These are phyloP conservation scores for Nothocercus julius DNA, from an alignment of 2,113 vertebrate genomes.

Conservation along the genomic window DNA sequence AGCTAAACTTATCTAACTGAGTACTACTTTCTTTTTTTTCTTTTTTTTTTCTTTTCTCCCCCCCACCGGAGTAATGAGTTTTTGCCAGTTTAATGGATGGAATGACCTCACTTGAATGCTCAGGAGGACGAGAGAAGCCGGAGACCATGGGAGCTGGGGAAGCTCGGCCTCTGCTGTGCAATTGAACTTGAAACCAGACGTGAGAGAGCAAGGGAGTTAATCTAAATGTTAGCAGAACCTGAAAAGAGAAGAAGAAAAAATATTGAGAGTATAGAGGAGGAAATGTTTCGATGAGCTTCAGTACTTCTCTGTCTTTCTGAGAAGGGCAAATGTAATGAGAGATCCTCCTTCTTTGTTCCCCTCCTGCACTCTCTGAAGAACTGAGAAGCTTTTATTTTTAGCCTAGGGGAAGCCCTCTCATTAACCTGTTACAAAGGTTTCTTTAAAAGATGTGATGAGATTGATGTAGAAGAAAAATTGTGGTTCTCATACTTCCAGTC, in stretches of 20 bases:
- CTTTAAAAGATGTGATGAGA: neutral
- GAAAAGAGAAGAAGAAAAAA: neutral
- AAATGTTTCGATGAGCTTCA: neutral
- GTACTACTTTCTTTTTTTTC: neutral
- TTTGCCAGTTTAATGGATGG: neutral
- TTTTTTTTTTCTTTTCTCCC: constrained; percentile 28
- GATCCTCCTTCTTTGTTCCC: neutral
- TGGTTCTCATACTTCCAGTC: neutral
- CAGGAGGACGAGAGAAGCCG: neutral
- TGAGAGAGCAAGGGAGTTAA: neutral
- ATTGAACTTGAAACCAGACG: neutral
- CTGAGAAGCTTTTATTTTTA: neutral
- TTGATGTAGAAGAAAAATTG: neutral
- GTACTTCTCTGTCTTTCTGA: neutral
- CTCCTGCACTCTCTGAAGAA: neutral
- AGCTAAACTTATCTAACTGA: neutral
- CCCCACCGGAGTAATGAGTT: neutral
- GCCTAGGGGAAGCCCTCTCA: neutral
- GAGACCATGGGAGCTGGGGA: neutral
- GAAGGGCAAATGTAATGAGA: neutral
- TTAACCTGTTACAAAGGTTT: neutral
- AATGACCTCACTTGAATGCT: neutral
- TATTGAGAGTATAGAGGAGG: neutral
- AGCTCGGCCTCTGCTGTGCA: neutral
- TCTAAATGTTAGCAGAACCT: neutral